A percentile compares a stretch with the other conserved stretches of the same genome.
These are phyloP conservation scores for Zhengitettix transpicula DNA, from an alignment of 2,888 invertebrate genomes.

Conservation along the genomic window DNA sequence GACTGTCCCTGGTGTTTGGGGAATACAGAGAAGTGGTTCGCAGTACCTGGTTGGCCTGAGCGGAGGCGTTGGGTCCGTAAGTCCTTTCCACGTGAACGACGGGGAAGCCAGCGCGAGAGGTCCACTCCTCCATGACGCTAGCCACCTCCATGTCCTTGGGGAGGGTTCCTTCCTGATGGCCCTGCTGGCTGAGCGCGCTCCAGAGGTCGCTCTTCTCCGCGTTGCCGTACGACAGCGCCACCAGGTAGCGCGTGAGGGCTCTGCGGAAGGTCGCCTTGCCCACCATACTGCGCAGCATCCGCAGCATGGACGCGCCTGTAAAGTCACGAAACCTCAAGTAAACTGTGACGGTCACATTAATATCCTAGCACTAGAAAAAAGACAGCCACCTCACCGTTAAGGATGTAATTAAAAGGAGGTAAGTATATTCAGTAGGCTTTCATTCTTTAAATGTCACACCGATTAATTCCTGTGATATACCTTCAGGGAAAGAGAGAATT, in stretches of 20 bases:
- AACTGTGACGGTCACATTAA: too few relatives aligned
- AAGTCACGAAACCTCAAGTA: background rate
- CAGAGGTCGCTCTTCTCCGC: slow-evolving; percentile 31
- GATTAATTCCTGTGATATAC: too few relatives aligned
- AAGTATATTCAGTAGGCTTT: too few relatives aligned
- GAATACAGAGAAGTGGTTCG: too few relatives aligned
- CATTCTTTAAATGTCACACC: too few relatives aligned
- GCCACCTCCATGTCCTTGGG: slow-evolving; percentile 17
- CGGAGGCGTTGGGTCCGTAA: slow-evolving; percentile 12
- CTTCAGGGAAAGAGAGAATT: too few relatives aligned
- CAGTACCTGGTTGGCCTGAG: too few relatives aligned
- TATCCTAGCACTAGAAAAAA: too few relatives aligned
- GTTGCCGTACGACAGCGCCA: slow-evolving; percentile 23
- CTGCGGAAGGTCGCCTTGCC: slow-evolving; percentile 40
- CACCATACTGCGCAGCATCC: slow-evolving; percentile 54
- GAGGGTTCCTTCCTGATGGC: slow-evolving; percentile 17
- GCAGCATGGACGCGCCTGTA: slow-evolving; percentile 45
- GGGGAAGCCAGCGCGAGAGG: slow-evolving; percentile 25
- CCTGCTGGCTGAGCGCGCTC: slow-evolving; percentile 25
- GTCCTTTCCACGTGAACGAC: slow-evolving; percentile 14
- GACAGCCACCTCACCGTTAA: too few relatives aligned
- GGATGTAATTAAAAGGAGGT: too few relatives aligned
- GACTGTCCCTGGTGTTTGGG: too few relatives aligned
- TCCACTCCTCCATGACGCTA: slow-evolving; percentile 29
- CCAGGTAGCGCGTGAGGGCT: slow-evolving; percentile 34